Evolutionary conservation across 1,140 invertebrate species (phyloP).

Genomic region (Cydia amplana): DNA sequence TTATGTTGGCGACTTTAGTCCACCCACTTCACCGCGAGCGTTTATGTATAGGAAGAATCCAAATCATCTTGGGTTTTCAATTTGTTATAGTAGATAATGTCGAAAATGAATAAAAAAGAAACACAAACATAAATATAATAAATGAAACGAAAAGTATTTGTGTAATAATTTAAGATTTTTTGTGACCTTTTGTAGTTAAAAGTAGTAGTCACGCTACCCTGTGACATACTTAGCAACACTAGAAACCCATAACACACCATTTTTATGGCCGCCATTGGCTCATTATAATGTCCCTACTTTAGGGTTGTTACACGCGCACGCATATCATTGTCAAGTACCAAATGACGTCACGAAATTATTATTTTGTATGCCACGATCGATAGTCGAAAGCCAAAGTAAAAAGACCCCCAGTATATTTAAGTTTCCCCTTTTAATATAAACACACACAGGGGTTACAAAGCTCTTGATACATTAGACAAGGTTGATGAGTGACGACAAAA

Average conservation of each 20-base stretch:
- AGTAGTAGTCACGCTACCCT: background rate
- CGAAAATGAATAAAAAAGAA: too few relatives aligned
- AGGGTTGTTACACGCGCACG: constrained; percentile 55
- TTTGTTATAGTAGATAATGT: too few relatives aligned
- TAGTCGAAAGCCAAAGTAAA: constrained; percentile 50
- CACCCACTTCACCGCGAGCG: too few relatives aligned
- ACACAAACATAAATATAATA: too few relatives aligned
- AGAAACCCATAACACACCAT: constrained; percentile 13
- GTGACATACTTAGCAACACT: constrained; percentile 19
- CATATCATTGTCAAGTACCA: constrained; percentile 48
- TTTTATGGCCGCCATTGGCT: constrained; percentile 47
- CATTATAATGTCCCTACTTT: constrained; percentile 50
- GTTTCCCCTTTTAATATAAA: constrained; percentile 42
- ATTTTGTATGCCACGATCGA: constrained; percentile 60
- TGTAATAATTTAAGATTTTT: constrained; percentile 35
- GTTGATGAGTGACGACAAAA: constrained; percentile 12
- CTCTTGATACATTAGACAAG: constrained; percentile 48
- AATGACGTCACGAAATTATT: constrained; percentile 67
- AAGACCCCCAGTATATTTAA: constrained; percentile 51
- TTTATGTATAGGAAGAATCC: too few relatives aligned
- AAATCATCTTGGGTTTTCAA: too few relatives aligned
- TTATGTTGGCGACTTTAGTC: too few relatives aligned
- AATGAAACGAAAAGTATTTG: too few relatives aligned
- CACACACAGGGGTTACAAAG: constrained; percentile 43
- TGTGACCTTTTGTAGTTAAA: constrained; percentile 22